Evolutionary conservation across 2,888 invertebrate species (phyloP).

Genomic region (Thymelicus lineola): DNA sequence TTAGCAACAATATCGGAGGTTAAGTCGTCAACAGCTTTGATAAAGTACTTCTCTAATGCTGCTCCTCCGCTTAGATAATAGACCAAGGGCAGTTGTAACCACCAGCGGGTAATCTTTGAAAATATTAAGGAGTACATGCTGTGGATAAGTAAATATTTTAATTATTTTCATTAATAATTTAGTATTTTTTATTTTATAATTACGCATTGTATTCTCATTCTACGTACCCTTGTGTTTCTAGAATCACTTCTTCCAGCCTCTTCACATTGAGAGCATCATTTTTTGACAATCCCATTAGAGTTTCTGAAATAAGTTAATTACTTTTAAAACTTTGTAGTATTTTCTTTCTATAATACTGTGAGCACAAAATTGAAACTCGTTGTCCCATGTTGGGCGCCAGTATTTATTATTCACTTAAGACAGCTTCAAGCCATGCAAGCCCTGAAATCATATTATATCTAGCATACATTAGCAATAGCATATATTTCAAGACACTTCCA

Average conservation of each 20-base stretch:
- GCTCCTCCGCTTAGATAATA: constrained; percentile 58
- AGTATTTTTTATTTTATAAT: no score
- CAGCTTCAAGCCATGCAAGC: no score
- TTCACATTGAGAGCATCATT: constrained; percentile 58
- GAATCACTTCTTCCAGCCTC: constrained; percentile 58
- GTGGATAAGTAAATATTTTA: constrained; percentile 26
- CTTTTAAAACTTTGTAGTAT: not conserved
- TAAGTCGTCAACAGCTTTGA: constrained; percentile 54
- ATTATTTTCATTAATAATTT: not conserved
- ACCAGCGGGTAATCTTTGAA: constrained; percentile 67
- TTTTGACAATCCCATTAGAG: constrained; percentile 69
- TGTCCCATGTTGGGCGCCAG: not conserved
- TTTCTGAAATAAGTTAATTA: constrained; percentile 59
- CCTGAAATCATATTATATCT: no score
- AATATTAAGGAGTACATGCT: constrained; percentile 65
- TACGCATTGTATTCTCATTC: no score
- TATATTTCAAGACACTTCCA: no score
- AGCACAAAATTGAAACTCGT: no score
- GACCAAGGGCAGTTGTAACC: constrained; percentile 66
- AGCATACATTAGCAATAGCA: no score
- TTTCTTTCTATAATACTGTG: no score
- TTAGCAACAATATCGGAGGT: constrained; percentile 56
- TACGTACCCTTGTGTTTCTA: constrained; percentile 58
- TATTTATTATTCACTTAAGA: no score
- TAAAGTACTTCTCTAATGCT: constrained; percentile 49